A percentile compares a stretch with the other conserved stretches of the same genome.
Evolutionary conservation across 2,797 vertebrate genomes (phyloP).

Genomic region (Myripristis murdjan): DNA sequence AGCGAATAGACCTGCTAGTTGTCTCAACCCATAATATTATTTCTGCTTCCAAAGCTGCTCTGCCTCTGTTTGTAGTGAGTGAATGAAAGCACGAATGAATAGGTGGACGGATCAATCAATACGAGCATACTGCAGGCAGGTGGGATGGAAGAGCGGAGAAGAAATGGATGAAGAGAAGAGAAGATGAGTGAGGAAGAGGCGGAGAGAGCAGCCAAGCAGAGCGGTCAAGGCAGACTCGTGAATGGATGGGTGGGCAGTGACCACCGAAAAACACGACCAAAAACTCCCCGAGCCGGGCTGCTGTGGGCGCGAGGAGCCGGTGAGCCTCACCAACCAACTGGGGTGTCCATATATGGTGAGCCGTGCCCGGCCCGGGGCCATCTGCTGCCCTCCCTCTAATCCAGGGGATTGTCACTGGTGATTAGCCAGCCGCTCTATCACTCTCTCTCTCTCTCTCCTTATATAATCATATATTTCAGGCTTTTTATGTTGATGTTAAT

Average conservation of each 20-base stretch:
- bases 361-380: constrained; percentile 75
- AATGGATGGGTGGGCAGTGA: not conserved
- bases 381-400: constrained; percentile 85
- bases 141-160: not conserved
- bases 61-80: too few relatives aligned
- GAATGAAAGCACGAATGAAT: not conserved
- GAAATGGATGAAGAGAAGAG: not conserved
- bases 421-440: constrained; percentile 73
- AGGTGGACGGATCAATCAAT: not conserved
- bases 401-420: constrained; percentile 76
- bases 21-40: too few relatives aligned
- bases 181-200: not conserved
- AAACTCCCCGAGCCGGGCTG: constrained; percentile 12
- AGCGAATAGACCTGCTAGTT: too few relatives aligned
- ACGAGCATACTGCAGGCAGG: not conserved
- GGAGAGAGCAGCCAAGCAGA: not conserved
- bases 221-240: constrained; percentile 4
- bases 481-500: constrained; percentile 61
- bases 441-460: constrained; percentile 27
- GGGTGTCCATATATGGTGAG: constrained; percentile 50
- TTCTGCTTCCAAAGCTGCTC: too few relatives aligned
- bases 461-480: constrained; percentile 41
- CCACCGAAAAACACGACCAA: too few relatives aligned
- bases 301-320: constrained; percentile 43
- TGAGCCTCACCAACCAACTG: constrained; percentile 47